Evolutionary conservation across 2,113 vertebrate species (phyloP), one percentile per base, ranked within the genome.

Genomic region (Amia ocellicauda): DNA sequence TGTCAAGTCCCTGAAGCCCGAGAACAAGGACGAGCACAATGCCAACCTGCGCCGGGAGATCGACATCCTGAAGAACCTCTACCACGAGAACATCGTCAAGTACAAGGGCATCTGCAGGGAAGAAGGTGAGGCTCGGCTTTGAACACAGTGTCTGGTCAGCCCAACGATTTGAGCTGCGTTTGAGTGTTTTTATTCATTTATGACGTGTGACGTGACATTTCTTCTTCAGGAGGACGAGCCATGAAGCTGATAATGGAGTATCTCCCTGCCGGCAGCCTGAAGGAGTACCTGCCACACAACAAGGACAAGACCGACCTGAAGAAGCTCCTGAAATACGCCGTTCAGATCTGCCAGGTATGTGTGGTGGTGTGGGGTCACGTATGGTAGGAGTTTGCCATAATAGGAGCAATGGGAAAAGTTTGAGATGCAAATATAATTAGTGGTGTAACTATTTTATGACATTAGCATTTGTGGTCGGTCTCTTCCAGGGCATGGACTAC

Each of bases 241-340:
- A 94, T 93, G 69, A 99, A 97, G 74, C 89, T 99, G 63, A 98
- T 99, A 67, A 99, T 99, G 97, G 95, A 99, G 81, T 99, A 92
- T 67, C 90, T 99, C 47, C 96, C 97, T 56, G 91, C 92, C 5
- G 96, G 96, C 65, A 98, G 96, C 77, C 83, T 99, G 27, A 98
- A 98, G 84, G 96, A 99, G 0, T 99, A 98, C 68, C 91, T 99
- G 0, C 95, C 93, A 7, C 84, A 89, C 64, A 91, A 94, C 77
- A 93, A 91, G 73, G 85, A 74, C 69, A 92, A 91, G 77, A 95
- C 91, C 50, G 86, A 69, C 41, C 87, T 93, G 56, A 90, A 88
- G 52, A 91, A 90, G 1, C 90, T 97, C 69, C 84, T 99, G 31
- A 90, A 75, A 76, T 99, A 98, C 0, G 92, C 92, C 0, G 76